A percentile compares a stretch with the other conserved stretches of the same genome.
These are phyloP conservation scores for Ivindomyrus marchei DNA, from an alignment of 2,113 vertebrate species.

Conservation along the genomic window DNA sequence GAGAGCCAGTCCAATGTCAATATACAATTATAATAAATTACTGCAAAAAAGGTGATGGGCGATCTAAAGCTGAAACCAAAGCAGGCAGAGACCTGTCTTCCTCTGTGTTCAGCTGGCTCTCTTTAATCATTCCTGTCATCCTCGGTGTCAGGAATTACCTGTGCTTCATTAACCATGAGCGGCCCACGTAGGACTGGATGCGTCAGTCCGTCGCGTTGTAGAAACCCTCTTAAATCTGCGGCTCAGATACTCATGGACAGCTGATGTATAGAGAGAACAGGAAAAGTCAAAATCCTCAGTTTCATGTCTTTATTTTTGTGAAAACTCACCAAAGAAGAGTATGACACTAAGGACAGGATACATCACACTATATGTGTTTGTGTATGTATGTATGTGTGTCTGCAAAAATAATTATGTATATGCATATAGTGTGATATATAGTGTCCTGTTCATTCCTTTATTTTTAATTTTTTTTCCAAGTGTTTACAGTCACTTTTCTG, in stretches of 20 bases:
- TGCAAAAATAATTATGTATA: not conserved
- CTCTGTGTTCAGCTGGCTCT: not conserved
- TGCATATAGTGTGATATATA: not conserved
- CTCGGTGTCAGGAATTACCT: not conserved
- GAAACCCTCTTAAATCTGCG: not conserved
- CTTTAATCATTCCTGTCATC: conserved; percentile 1
- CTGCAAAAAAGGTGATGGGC: not conserved
- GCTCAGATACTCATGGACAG: not conserved
- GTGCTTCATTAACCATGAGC: not conserved
- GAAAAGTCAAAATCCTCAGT: not conserved
- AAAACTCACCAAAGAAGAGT: not conserved
- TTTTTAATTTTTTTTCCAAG: not conserved
- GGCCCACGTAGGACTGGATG: not conserved
- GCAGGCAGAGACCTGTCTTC: not conserved
- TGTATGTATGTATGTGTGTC: too few species aligned
- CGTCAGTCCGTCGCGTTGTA: not conserved
- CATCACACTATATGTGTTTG: too few species aligned
- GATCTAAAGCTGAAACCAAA: not conserved
- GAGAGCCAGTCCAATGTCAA: not conserved
- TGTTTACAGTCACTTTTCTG: not conserved
- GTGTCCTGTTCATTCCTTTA: not conserved
- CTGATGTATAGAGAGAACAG: not conserved
- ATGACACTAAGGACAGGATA: not conserved
- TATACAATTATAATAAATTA: not conserved
- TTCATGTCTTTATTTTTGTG: not conserved